Conservation (phyloP, 2,888 invertebrate genomes). For the Dermolepida albohirtum region DNA sequence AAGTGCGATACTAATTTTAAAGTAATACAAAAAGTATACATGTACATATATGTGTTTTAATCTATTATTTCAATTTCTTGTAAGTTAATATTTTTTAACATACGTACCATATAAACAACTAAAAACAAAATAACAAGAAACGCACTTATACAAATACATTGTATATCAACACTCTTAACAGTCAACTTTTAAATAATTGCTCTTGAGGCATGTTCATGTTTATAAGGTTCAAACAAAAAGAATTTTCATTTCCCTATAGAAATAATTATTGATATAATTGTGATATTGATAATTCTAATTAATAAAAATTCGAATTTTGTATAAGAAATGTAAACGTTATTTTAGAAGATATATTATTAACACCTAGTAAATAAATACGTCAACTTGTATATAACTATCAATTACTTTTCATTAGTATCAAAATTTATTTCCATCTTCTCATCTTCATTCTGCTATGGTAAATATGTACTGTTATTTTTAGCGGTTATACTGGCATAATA, state of each 20-base stretch:
- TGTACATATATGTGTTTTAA: too few relatives aligned
- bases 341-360: too few relatives aligned
- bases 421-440: slow-evolving; percentile 32
- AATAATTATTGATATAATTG: slow-evolving; percentile 22
- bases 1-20: too few relatives aligned
- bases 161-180: slow-evolving; percentile 14
- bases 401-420: slow-evolving; percentile 1
- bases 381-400: too few relatives aligned
- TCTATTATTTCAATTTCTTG: not conserved
- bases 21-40: too few relatives aligned
- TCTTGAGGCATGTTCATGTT: slow-evolving; percentile 10
- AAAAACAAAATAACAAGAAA: slow-evolving; percentile 9
- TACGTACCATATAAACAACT: slow-evolving; percentile 24
- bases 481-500: slow-evolving; percentile 28
- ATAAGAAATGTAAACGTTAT: too few relatives aligned
- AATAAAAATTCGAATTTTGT: not conserved
- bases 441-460: slow-evolving; percentile 39
- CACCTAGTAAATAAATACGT: too few relatives aligned
- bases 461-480: slow-evolving; percentile 39
- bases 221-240: slow-evolving; percentile 27
- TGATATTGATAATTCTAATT: not conserved
- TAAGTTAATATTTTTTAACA: not conserved
- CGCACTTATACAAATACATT: slow-evolving; percentile 17
- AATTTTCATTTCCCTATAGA: slow-evolving; percentile 25
- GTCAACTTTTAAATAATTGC: slow-evolving; percentile 35